These are phyloP conservation scores for Platorchestia sp. DNA, from an alignment of 1,140 invertebrate species.

Conservation along the genomic window DNA sequence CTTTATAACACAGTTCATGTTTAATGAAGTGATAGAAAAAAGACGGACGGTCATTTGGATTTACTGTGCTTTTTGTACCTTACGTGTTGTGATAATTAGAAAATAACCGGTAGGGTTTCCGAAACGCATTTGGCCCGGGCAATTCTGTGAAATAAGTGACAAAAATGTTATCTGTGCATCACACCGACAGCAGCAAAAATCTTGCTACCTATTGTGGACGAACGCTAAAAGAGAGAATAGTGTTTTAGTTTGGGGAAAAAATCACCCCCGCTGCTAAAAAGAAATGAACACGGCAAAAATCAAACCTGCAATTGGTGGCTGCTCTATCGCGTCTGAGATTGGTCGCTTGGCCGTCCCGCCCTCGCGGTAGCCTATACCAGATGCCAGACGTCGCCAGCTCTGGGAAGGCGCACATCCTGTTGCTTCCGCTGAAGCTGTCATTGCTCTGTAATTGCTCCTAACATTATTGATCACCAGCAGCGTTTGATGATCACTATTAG, in stretches of 20 bases:
- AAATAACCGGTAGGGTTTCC: not conserved
- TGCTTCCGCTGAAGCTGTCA: conserved; percentile 20
- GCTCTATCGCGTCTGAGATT: not conserved
- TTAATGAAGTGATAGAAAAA: not conserved
- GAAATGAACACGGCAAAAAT: conserved; percentile 48
- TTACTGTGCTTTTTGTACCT: not conserved
- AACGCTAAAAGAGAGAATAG: conserved; percentile 51
- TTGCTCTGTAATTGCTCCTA: conserved; percentile 43
- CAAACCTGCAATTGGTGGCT: conserved; percentile 49
- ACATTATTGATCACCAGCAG: conserved; percentile 34
- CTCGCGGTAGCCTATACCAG: not conserved
- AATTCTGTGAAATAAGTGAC: conserved; percentile 19
- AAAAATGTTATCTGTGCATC: conserved; percentile 55
- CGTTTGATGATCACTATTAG: conserved; percentile 47
- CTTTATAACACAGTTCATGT: not conserved
- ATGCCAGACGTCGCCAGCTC: not conserved
- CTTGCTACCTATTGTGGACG: conserved; percentile 41
- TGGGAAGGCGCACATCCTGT: not conserved
- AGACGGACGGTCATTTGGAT: not conserved
- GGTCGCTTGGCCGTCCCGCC: not conserved
- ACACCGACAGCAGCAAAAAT: conserved; percentile 31
- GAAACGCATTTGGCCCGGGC: conserved; percentile 7
- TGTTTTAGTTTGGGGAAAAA: conserved; percentile 52
- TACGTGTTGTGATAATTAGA: not conserved
- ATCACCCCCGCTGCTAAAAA: conserved; percentile 49